phyloP scores from a whole-genome alignment of 2,797 vertebrate genomes.

The Sciaenops ocellatus region DNA sequence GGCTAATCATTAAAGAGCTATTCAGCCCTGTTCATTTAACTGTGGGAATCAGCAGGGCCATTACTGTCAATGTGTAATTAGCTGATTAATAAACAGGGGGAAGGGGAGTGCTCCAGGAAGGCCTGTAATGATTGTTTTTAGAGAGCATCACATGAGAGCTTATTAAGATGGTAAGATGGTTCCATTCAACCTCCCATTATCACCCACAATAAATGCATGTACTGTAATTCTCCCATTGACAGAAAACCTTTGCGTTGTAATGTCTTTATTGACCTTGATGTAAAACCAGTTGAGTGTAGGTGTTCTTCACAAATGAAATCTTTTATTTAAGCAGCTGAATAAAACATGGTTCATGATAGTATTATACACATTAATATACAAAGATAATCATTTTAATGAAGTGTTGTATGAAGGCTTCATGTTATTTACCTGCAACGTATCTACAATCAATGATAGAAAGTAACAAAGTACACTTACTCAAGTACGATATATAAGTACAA shows the following conservation, averaged over 20 bases:
- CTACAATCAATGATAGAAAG: background rate
- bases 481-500: background rate
- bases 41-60: constrained; percentile 88
- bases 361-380: background rate
- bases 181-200: constrained; percentile 83
- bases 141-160: constrained; percentile 85
- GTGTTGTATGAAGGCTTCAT: background rate
- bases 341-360: constrained; percentile 10
- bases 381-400: background rate
- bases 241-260: constrained; percentile 67
- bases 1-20: constrained; percentile 88
- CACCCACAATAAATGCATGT: constrained; percentile 74
- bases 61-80: constrained; percentile 91
- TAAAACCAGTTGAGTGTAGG: constrained; percentile 60
- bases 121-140: constrained; percentile 88
- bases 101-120: constrained; percentile 79
- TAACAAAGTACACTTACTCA: background rate
- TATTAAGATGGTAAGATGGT: constrained; percentile 84
- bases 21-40: constrained; percentile 88
- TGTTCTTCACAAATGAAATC: constrained; percentile 24
- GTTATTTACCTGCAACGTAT: constrained; percentile 14
- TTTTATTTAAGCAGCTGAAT: constrained; percentile 43
- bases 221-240: constrained; percentile 74
- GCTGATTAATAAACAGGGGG: constrained; percentile 90
- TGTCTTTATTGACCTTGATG: constrained; percentile 76